Percentiles rank a stretch among this genome's conserved stretches.
These are phyloP conservation scores for Corythoichthys intestinalis DNA, from an alignment of 2,113 vertebrate genomes.

Conservation along the genomic window DNA sequence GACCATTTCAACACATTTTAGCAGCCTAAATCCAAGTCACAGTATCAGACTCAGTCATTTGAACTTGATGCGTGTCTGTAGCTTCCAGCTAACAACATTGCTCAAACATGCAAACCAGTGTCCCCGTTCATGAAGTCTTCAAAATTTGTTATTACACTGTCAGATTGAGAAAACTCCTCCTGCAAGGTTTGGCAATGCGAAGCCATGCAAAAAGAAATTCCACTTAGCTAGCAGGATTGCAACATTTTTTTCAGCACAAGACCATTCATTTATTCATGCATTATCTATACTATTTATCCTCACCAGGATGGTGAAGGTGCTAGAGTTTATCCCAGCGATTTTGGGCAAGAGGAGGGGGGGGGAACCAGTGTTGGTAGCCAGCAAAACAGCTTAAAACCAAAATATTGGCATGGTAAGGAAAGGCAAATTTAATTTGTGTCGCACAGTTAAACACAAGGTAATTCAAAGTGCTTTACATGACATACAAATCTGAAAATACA, in stretches of 20 bases:
- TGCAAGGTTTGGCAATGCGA: constrained; percentile 15
- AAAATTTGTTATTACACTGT: constrained; percentile 27
- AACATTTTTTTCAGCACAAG: background rate
- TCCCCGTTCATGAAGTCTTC: constrained; percentile 36
- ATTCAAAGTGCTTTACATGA: too few relatives aligned
- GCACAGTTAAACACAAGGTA: too few relatives aligned
- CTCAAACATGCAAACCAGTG: constrained; percentile 33
- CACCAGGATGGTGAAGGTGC: too few relatives aligned
- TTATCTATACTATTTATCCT: too few relatives aligned
- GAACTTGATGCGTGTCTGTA: constrained; percentile 36
- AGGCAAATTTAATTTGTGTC: too few relatives aligned
- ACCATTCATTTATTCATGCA: background rate
- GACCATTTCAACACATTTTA: constrained; percentile 27
- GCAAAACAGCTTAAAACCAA: too few relatives aligned
- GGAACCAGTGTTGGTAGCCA: too few relatives aligned
- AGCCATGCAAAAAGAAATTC: constrained; percentile 14
- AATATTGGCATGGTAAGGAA: too few relatives aligned
- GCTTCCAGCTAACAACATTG: constrained; percentile 25
- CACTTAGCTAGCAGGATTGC: background rate
- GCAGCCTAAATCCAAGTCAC: constrained; percentile 23
- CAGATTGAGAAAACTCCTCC: constrained; percentile 11
- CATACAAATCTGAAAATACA: too few relatives aligned
- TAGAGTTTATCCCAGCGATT: too few relatives aligned
- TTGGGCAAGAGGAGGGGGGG: too few relatives aligned
- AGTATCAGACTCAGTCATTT: constrained; percentile 37